Evolutionary conservation across 2,888 invertebrate genomes (phyloP), one percentile per base, ranked within the genome.

Genomic region (Hedychridium roseum): DNA sequence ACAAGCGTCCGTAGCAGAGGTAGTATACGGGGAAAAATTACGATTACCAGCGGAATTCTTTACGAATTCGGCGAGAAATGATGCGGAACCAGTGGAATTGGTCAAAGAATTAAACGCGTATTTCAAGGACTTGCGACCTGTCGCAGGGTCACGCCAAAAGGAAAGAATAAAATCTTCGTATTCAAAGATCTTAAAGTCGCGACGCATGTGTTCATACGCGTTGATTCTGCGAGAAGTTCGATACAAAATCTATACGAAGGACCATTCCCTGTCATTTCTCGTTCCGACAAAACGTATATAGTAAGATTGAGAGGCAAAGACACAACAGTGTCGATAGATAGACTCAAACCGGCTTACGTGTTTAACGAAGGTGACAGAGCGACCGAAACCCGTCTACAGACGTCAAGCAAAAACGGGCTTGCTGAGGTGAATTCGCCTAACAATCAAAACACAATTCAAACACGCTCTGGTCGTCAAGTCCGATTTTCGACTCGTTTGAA

Each of bases 21-120:
- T 68, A 1, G 49, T 59, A 0, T 69, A 62, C 16, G 64, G 64
- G 1, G 54, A 63, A 11, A 46, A 58, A 0, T 15, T 64, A 0
- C 55, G 63, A 1, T 45, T 68, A 4, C 62, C 64, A 0, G 64
- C 57, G 0, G 63, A 69, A 26, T 67, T 71, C 30, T 50, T 70
- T 1, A 17, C 28, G 0, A n/a, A 38, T 6, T 15, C 7, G 2
- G 12, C 20, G 5, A 1, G 1, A 30, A 5, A 30, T n/a, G 4
- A 30, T 11, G 30, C 30, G 4, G 9, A 30, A 6, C 30, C 7
- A 1, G 4, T 9, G 1, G 11, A 40, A 1, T 26, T 35, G 3
- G 9, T 35, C 0, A 1, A 5, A 0, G 1, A 3, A 1, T 7
- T 50, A 0, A 6, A 16, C 0, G 2, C 7, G 4, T 9, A 2